Evolutionary conservation across 2,113 vertebrate species (phyloP).

Genomic region (Python bivittatus): DNA sequence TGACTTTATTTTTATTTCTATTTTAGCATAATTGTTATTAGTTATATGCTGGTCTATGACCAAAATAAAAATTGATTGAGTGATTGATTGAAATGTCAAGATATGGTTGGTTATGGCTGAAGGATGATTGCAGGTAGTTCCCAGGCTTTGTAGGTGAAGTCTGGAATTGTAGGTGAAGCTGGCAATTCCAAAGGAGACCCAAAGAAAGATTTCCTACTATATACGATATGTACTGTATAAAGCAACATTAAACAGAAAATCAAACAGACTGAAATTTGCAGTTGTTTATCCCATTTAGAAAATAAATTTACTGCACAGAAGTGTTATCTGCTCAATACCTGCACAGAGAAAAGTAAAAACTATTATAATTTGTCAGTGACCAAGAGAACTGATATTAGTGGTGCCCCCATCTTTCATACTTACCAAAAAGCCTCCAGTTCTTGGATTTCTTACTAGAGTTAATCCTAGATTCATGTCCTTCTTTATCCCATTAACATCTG

Average conservation of each 20-base stretch:
- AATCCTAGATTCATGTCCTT: slow-evolving; percentile 86
- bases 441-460: slow-evolving; percentile 80
- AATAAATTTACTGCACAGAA: not conserved
- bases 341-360: not conserved
- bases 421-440: slow-evolving; percentile 81
- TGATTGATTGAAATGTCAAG: not conserved
- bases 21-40: too few relatives aligned
- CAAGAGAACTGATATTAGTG: not conserved
- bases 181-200: not conserved
- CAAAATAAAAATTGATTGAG: not conserved
- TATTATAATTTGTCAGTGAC: not conserved
- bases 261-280: not conserved
- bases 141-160: not conserved
- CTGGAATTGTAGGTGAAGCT: not conserved
- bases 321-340: not conserved
- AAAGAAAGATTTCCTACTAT: not conserved
- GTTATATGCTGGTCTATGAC: not conserved
- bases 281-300: not conserved
- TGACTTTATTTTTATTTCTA: too few relatives aligned
- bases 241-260: not conserved
- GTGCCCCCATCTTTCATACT: slow-evolving; percentile 20
- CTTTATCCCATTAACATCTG: slow-evolving; percentile 81
- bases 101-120: not conserved
- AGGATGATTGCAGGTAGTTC: not conserved
- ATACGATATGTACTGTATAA: not conserved